Percentiles rank a stretch among this genome's conserved stretches.
These are phyloP conservation scores for Phyllostomus discolor DNA, from an alignment of 2,113 vertebrate species.

Conservation along the genomic window DNA sequence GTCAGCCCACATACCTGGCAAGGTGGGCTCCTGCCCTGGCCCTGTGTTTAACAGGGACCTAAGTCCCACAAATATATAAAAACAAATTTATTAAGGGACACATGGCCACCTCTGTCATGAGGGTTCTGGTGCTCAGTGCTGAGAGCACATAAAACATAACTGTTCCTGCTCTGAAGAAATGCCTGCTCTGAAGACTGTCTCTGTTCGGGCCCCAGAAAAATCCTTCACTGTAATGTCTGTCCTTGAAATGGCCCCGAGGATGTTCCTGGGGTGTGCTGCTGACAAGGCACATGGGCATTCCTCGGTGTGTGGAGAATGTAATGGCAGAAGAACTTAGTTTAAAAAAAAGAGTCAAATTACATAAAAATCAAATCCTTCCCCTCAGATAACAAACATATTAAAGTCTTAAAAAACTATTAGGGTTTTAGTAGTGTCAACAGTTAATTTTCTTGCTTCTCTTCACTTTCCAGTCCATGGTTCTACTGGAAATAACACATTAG, in stretches of 20 bases:
- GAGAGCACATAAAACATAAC: background rate
- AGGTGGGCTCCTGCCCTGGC: background rate
- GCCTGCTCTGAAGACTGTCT: background rate
- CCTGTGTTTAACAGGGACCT: background rate
- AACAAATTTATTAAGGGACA: background rate
- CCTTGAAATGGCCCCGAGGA: background rate
- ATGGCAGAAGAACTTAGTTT: background rate
- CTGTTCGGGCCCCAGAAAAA: background rate
- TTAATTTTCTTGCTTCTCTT: background rate
- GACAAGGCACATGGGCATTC: background rate
- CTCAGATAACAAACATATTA: background rate
- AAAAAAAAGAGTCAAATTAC: background rate
- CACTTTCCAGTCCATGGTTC: background rate
- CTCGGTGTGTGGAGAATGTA: too few relatives aligned
- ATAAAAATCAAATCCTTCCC: background rate
- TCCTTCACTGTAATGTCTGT: background rate
- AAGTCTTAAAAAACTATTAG: background rate
- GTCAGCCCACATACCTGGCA: accelerated
- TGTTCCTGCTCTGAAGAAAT: too few relatives aligned
- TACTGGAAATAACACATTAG: background rate
- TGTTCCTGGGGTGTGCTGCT: too few relatives aligned
- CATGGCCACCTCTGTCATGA: background rate
- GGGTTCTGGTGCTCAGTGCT: background rate
- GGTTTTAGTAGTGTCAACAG: background rate
- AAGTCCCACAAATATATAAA: background rate